Evolutionary conservation across 1,140 invertebrate species (phyloP).

Genomic region (Heterodera carotae): DNA sequence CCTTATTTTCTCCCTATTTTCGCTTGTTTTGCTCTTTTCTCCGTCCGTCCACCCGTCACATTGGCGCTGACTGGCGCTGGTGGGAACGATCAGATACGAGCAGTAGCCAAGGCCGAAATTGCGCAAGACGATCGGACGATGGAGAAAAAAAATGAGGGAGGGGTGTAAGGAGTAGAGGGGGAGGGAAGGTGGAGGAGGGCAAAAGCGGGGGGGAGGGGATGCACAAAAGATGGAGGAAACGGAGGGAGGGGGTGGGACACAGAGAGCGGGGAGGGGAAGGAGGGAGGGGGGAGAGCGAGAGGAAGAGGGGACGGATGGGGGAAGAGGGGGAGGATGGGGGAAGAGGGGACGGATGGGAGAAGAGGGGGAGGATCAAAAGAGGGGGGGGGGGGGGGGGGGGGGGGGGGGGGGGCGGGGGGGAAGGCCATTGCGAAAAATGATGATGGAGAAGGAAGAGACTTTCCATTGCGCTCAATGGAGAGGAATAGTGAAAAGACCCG

Average conservation of each 20-base stretch:
- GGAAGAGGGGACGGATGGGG: too few relatives aligned
- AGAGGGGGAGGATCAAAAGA: too few relatives aligned
- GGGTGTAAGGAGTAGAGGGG: neutral
- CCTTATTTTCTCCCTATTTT: slow-evolving; percentile 22
- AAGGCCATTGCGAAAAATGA: too few relatives aligned
- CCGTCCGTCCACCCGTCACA: neutral
- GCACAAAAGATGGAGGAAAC: too few relatives aligned
- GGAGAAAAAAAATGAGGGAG: neutral
- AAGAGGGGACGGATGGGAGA: neutral
- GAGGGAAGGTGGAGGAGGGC: neutral
- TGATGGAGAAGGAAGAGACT: too few relatives aligned
- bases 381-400: too few relatives aligned
- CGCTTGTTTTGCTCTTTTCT: slow-evolving; percentile 9
- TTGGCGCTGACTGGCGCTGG: slow-evolving; percentile 21
- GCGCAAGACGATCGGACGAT: slow-evolving; percentile 23
- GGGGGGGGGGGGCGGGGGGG: too few relatives aligned
- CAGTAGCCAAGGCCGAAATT: slow-evolving; percentile 24
- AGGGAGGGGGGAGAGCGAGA: too few relatives aligned
- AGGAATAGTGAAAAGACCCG: neutral
- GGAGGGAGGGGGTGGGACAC: too few relatives aligned
- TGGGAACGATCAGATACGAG: slow-evolving; percentile 33
- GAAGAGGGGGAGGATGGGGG: neutral
- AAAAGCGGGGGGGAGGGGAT: neutral
- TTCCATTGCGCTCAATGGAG: slow-evolving; percentile 14
- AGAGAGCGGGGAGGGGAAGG: too few relatives aligned